Conservation (phyloP, 2,113 vertebrate species). For the Pogona vitticeps region DNA sequence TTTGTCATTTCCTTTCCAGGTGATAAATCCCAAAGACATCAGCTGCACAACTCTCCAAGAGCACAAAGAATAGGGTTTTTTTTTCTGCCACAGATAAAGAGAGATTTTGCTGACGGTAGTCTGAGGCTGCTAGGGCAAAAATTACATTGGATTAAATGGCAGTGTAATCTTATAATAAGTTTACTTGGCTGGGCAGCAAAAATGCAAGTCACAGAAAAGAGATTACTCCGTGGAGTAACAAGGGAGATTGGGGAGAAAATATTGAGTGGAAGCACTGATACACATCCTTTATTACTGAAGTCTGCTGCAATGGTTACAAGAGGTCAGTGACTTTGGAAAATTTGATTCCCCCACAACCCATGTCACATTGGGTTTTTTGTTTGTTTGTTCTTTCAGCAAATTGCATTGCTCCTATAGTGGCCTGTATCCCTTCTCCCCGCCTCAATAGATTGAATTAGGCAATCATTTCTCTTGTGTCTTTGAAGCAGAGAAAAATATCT, state of each 20-base stretch:
- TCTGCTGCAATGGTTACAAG: constrained; percentile 30
- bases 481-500: constrained; percentile 8
- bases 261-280: constrained; percentile 4
- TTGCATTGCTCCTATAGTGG: not conserved
- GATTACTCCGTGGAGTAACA: constrained; percentile 46
- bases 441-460: not conserved
- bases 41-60: not conserved
- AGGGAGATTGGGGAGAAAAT: constrained; percentile 6
- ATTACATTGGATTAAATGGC: constrained; percentile 38
- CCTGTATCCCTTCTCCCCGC: no score
- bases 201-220: constrained; percentile 41
- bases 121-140: constrained; percentile 23
- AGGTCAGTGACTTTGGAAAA: not conserved
- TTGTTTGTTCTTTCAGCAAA: constrained; percentile 25
- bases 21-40: not conserved
- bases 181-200: constrained; percentile 41
- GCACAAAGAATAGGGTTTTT: not conserved
- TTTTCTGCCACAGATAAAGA: not conserved
- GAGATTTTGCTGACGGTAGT: constrained; percentile 29
- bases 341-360: constrained; percentile 6
- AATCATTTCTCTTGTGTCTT: constrained; percentile 24
- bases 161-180: constrained; percentile 41
- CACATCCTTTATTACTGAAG: constrained; percentile 29
- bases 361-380: not conserved
- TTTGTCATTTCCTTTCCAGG: not conserved